phyloP scores from a whole-genome alignment of 2,113 vertebrate species.

The Pseudolaguvia tuberculata region DNA sequence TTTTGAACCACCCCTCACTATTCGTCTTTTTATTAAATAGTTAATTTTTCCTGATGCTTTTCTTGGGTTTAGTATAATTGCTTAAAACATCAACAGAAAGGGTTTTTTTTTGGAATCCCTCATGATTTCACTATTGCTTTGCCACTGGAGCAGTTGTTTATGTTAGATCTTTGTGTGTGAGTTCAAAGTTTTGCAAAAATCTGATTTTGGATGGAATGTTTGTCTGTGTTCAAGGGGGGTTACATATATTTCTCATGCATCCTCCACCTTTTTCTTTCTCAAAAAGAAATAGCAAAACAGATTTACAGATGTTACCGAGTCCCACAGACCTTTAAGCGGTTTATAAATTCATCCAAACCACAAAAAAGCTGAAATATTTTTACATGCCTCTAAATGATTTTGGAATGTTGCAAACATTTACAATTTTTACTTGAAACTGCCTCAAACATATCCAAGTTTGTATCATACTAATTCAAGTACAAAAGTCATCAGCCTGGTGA shows the following conservation, averaged over 20 bases:
- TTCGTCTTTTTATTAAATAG: conserved; percentile 56
- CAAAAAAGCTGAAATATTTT: conserved; percentile 8
- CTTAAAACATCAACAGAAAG: conserved; percentile 52
- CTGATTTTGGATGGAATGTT: conserved; percentile 57
- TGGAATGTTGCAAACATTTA: conserved; percentile 19
- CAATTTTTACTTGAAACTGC: conserved; percentile 17
- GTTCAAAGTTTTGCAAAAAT: conserved; percentile 54
- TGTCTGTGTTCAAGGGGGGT: conserved; percentile 53
- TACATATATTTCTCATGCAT: conserved; percentile 52
- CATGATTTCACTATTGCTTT: conserved; percentile 47
- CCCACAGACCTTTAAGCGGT: conserved; percentile 13
- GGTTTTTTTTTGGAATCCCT: conserved; percentile 54
- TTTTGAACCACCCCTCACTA: conserved; percentile 30
- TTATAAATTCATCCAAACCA: conserved; percentile 15
- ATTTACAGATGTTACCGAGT: conserved; percentile 21
- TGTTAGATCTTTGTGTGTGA: conserved; percentile 47
- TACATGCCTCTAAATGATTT: not conserved
- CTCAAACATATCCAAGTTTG: conserved; percentile 20
- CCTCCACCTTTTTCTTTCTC: conserved; percentile 46
- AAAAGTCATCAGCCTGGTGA: conserved; percentile 14
- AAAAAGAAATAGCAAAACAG: conserved; percentile 32
- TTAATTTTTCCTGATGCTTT: conserved; percentile 59
- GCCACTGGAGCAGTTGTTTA: conserved; percentile 51
- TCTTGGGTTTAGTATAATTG: conserved; percentile 49
- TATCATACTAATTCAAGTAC: not conserved